Evolutionary conservation across 2,888 invertebrate species (phyloP), one percentile per base, ranked within the genome.

Genomic region (Mesochorus sp.): DNA sequence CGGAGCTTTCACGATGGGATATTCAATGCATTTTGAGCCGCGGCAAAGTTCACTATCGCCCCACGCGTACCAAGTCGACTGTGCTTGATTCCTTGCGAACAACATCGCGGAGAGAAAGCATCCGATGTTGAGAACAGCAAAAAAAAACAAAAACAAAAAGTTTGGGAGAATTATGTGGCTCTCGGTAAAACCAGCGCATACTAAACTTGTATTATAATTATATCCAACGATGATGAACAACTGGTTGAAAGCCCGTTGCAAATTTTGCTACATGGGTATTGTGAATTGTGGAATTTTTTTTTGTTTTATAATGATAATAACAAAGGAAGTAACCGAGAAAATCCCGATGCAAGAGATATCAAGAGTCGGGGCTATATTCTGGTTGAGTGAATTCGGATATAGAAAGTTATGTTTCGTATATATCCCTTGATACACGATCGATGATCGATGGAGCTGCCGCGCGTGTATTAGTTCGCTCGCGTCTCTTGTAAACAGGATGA

Each of bases 401-500:
- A 39, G 49, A 51, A 77, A 76, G 53, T 76, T 64, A 21, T 34
- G 26, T 19, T 47, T 10, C 55, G 37, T 14, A 51, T 55, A 51
- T 31, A 12, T 28, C 31, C n/a, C 19, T 44, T 10, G 21, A 55
- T 34, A 44, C 37, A 68, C n/a, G 42, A n/a, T 37, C 70, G 64
- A 78, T 62, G 55, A 68, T 73, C 73, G 57, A 73, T 62, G 67
- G 49, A 59, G 47, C n/a, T n/a, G n/a, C 26, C 64, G 34, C 64
- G 26, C 39, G 37, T 26, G 49, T 21, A 62, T n/a, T n/a, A n/a
- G n/a, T n/a, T n/a, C n/a, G 53, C 34, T 37, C 44, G n/a, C n/a
- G 47, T 62, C 37, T 24, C 39, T 53, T 70, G 68, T 74, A 78
- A 78, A 64, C 64, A 74, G 70, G 44, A 74, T 78, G 68, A 70